Evolutionary conservation across 2,888 invertebrate species (phyloP).

Genomic region (Oscheius myriophilus): DNA sequence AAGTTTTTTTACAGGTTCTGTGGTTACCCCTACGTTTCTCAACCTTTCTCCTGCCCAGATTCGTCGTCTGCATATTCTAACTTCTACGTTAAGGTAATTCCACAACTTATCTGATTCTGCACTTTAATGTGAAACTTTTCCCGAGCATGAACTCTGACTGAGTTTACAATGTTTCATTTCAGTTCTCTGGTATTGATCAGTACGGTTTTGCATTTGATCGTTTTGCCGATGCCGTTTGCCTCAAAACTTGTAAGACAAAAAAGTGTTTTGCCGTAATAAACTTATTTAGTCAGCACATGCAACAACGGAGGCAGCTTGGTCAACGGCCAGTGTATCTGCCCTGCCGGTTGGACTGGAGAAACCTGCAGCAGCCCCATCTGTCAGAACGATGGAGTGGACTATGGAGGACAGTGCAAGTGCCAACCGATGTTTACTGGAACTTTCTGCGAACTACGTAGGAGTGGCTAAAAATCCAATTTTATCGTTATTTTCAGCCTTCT

Average conservation of each 20-base stretch:
- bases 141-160: too few relatives aligned
- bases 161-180: background rate
- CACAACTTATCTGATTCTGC: too few relatives aligned
- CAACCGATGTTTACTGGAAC: constrained; percentile 52
- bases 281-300: constrained; percentile 39
- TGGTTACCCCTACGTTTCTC: constrained; percentile 46
- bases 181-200: constrained; percentile 63
- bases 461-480: background rate
- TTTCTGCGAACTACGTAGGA: constrained; percentile 54
- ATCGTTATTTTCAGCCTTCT: constrained; percentile 41
- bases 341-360: constrained; percentile 46
- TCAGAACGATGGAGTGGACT: constrained; percentile 54
- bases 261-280: background rate
- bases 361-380: constrained; percentile 55
- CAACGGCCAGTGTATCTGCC: constrained; percentile 61
- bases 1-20: constrained; percentile 36
- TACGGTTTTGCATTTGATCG: constrained; percentile 64
- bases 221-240: constrained; percentile 49
- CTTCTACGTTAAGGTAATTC: constrained; percentile 39
- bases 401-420: constrained; percentile 40
- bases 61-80: constrained; percentile 33
- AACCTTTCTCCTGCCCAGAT: constrained; percentile 53
- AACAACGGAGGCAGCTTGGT: constrained; percentile 53
- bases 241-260: constrained; percentile 33
- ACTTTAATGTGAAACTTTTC: background rate